Percentiles rank a stretch among this genome's conserved stretches.
phyloP scores from a whole-genome alignment of 53 echinoderm and acorn worm species.

The Crossaster papposus region DNA sequence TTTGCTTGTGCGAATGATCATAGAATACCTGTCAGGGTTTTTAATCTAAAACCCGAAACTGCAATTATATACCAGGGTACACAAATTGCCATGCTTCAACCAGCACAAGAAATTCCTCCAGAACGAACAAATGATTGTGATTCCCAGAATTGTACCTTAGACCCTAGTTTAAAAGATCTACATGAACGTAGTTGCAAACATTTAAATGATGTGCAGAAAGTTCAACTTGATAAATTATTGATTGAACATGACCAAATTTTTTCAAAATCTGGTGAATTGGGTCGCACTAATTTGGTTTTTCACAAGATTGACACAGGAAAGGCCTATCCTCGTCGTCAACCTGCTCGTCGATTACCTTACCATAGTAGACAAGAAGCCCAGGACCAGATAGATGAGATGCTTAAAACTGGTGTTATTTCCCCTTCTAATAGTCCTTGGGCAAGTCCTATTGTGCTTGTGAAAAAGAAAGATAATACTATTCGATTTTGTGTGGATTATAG shows the following conservation, averaged over 20 bases:
- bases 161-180: constrained; percentile 10
- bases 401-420: constrained; percentile 50
- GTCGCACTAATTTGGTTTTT: constrained; percentile 45
- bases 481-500: constrained; percentile 50
- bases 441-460: not conserved
- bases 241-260: constrained; percentile 9
- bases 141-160: not conserved
- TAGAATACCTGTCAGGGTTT: constrained; percentile 18
- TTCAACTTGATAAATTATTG: not conserved
- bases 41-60: constrained; percentile 9
- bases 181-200: constrained; percentile 14
- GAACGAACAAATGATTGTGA: not conserved
- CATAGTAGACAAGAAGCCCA: constrained; percentile 41
- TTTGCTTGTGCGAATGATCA: not conserved
- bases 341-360: constrained; percentile 32
- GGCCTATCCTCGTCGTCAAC: constrained; percentile 33
- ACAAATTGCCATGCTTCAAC: constrained; percentile 47
- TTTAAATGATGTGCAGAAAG: not conserved
- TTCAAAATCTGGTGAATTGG: constrained; percentile 43
- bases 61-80: constrained; percentile 37
- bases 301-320: constrained; percentile 53
- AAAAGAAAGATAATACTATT: constrained; percentile 38
- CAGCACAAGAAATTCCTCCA: constrained; percentile 16
- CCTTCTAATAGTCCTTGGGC: constrained; percentile 49
- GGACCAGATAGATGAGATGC: constrained; percentile 50